These are phyloP conservation scores for Drosophila tripunctata DNA, from an alignment of 2,888 invertebrate species.

Conservation along the genomic window DNA sequence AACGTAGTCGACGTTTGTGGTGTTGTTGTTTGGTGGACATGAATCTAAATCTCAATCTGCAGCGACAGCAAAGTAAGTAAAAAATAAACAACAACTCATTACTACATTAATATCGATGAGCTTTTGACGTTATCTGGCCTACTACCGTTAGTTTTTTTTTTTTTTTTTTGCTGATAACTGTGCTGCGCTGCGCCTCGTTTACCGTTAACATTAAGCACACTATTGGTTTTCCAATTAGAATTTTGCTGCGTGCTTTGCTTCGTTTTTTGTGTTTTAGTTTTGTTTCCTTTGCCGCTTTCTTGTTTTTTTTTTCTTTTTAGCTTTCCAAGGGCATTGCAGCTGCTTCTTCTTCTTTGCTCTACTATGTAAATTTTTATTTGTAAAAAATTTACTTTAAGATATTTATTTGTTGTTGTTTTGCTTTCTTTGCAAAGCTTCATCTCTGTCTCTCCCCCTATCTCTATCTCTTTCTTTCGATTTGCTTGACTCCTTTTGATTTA, in stretches of 20 bases:
- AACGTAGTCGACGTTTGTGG: slow-evolving; percentile 31
- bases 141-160: slow-evolving; percentile 25
- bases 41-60: slow-evolving; percentile 78
- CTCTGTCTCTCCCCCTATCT: neutral
- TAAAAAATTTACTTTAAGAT: slow-evolving; percentile 14
- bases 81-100: neutral
- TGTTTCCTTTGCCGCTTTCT: slow-evolving; percentile 6
- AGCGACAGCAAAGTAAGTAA: slow-evolving; percentile 82
- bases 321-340: slow-evolving; percentile 46
- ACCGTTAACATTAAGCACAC: slow-evolving; percentile 23
- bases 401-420: slow-evolving; percentile 17
- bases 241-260: slow-evolving; percentile 30
- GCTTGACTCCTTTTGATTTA: slow-evolving; percentile 66
- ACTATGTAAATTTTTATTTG: neutral
- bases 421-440: slow-evolving; percentile 26
- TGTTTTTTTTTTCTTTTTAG: no score
- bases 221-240: slow-evolving; percentile 75
- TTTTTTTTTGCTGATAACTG: slow-evolving; percentile 63
- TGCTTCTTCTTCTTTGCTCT: slow-evolving; percentile 9
- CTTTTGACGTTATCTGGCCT: slow-evolving; percentile 45
- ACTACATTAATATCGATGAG: slow-evolving; percentile 56
- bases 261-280: slow-evolving; percentile 35
- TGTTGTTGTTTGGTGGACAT: slow-evolving; percentile 61
- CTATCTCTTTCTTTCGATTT: neutral
- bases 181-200: slow-evolving; percentile 51